Conservation (phyloP, 2,113 vertebrate species). For the Gallinago media region DNA sequence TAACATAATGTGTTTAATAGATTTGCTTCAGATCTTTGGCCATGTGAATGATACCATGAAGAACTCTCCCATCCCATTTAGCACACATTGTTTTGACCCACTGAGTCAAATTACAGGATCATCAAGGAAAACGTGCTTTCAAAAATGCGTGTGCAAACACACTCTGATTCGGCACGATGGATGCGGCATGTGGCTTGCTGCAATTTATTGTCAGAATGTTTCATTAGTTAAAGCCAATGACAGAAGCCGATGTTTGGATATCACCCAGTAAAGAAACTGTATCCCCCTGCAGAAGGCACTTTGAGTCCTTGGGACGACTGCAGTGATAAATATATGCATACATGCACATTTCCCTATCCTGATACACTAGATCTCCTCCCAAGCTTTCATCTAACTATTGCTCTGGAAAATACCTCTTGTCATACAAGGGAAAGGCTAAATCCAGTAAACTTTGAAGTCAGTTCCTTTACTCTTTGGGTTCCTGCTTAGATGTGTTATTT, state of each 20-base stretch:
- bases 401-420: constrained; percentile 38
- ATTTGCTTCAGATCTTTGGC: constrained; percentile 58
- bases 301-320: constrained; percentile 26
- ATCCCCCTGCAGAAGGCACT: constrained; percentile 47
- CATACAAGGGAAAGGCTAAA: neutral
- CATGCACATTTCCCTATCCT: constrained; percentile 37
- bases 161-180: neutral
- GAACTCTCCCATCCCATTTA: constrained; percentile 26
- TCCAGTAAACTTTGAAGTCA: neutral
- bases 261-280: constrained; percentile 55
- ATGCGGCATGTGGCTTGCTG: neutral
- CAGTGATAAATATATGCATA: neutral
- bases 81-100: neutral
- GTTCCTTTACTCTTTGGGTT: neutral
- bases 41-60: constrained; percentile 13
- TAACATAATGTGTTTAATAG: constrained; percentile 57
- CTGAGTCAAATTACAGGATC: constrained; percentile 46
- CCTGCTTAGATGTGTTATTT: neutral
- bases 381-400: constrained; percentile 27
- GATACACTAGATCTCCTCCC: constrained; percentile 20
- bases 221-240: neutral
- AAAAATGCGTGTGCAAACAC: neutral
- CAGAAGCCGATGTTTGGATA: constrained; percentile 49
- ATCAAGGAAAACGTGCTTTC: neutral
- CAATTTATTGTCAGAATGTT: constrained; percentile 39